A percentile compares a stretch with the other conserved stretches of the same genome.
phyloP scores from a whole-genome alignment of 1,140 invertebrate species.

The Neuroterus valhalla region DNA sequence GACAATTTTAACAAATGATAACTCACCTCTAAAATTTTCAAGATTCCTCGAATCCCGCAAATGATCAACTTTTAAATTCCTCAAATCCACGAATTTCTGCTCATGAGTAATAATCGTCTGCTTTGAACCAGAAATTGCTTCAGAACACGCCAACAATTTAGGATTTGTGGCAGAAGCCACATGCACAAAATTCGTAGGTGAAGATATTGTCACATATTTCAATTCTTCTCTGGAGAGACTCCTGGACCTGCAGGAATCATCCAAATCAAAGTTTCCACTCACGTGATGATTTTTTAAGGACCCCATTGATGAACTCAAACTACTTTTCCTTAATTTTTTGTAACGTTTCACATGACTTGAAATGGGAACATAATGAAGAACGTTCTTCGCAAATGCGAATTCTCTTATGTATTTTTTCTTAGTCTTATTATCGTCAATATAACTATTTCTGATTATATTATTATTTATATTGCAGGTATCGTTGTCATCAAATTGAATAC shows the following conservation, averaged over 20 bases:
- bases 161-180: slow-evolving; percentile 64
- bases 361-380: slow-evolving; percentile 63
- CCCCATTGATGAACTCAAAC: slow-evolving; percentile 44
- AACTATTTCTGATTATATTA: slow-evolving; percentile 16
- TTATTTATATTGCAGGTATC: slow-evolving; percentile 23
- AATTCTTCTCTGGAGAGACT: slow-evolving; percentile 53
- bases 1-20: too few relatives aligned
- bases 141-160: slow-evolving; percentile 44
- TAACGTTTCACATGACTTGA: slow-evolving; percentile 47
- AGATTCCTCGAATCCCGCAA: not conserved
- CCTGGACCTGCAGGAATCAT: slow-evolving; percentile 29
- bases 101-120: slow-evolving; percentile 61
- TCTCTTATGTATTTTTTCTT: slow-evolving; percentile 53
- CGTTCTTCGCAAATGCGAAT: slow-evolving; percentile 58
- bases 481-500: slow-evolving; percentile 12
- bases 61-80: slow-evolving; percentile 15
- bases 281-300: slow-evolving; percentile 40
- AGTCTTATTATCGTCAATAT: slow-evolving; percentile 16
- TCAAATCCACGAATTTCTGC: slow-evolving; percentile 59
- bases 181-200: slow-evolving; percentile 68
- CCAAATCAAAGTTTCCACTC: slow-evolving; percentile 20
- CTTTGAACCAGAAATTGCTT: slow-evolving; percentile 38
- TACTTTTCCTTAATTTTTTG: slow-evolving; percentile 45
- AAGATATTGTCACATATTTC: slow-evolving; percentile 58
- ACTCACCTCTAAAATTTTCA: slow-evolving; percentile 4